Conservation (phyloP, 2,888 invertebrate species). For the Drosophila fungiperda region DNA sequence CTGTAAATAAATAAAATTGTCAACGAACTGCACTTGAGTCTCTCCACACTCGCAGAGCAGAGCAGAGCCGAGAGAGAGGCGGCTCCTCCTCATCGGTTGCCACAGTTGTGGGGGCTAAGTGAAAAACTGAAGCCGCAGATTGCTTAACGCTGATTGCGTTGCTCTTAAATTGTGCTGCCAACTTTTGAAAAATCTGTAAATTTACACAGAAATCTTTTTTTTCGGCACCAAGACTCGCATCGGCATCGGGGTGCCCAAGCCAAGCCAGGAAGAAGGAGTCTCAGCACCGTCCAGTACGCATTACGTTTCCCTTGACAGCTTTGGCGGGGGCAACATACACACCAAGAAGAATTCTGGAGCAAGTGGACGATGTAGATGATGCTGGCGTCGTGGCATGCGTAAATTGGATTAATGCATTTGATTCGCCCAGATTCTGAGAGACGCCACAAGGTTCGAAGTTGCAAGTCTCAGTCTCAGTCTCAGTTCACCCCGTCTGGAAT, state of each 20-base stretch:
- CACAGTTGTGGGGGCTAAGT: constrained; percentile 41
- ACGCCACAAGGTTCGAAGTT: constrained; percentile 57
- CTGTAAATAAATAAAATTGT: constrained; percentile 82
- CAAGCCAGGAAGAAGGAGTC: constrained; percentile 13
- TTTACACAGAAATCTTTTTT: constrained; percentile 77
- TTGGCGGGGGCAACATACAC: constrained; percentile 60
- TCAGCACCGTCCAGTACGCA: constrained; percentile 19
- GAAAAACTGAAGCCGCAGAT: constrained; percentile 65
- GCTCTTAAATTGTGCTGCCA: constrained; percentile 84
- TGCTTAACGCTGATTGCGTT: constrained; percentile 80
- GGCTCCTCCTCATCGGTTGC: constrained; percentile 8
- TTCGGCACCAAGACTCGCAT: neutral
- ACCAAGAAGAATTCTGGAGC: constrained; percentile 60
- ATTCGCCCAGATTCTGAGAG: constrained; percentile 61
- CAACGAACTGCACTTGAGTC: constrained; percentile 72
- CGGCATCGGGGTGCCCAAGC: constrained; percentile 20
- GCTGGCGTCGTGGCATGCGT: constrained; percentile 72
- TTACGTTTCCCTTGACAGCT: constrained; percentile 60
- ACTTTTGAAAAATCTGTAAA: constrained; percentile 78
- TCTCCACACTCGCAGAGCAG: neutral
- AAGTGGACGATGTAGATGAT: constrained; percentile 54
- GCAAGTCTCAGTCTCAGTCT: constrained; percentile 6
- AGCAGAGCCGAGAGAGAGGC: neutral
- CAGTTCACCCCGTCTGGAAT: constrained; percentile 5
- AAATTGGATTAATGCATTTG: constrained; percentile 83